Base-by-base conservation (phyloP, 2,888 invertebrate species). In the Hemistola chrysoprasaria region DNA sequence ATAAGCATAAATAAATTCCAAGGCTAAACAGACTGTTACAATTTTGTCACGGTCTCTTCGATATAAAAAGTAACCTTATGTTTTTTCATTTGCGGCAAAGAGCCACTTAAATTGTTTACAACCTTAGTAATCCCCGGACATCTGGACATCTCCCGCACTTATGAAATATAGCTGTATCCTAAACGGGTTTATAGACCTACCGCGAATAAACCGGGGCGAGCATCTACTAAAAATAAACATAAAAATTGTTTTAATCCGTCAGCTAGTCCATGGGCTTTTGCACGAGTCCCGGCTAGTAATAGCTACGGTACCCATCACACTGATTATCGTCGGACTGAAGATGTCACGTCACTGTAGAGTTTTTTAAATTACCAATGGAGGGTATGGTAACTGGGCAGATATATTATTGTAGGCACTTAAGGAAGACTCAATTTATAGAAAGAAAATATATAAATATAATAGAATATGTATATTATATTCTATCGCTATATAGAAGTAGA, bases 151-250 rank as follows among this genome's bases (percentile, higher is more conserved):
- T 71, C 71, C 69, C 66, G 65, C 62, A 62, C 62, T 59, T 60
- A 60, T 57, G 45, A 58, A 65, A 64, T 51, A 59, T 53, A 39
- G 56, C 59, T 49, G 56, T 38, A 61, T 63, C 59, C 58, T 62
- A 60, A 71, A 69, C 61, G 49, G 55, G 59, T 74, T 75, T 71
- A 72, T 69, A 65, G 70, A 68, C 62, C 61, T 58, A 66, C 67
- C 63, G 63, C 58, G 59, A 55, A 53, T 54, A 57, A 78, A 71
- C 62, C 60, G 63, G 78, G 77, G 69, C 72, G 70, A 53, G 53
- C 43, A 39, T 55, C 51, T 60, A 59, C 69, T 74, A 72, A 76
- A 74, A 76, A 76, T 75, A 77, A 67, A 69, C 63, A 55, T 65
- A 66, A 65, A 71, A 68, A 61, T 48, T 57, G 59, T 68, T 68